Base-by-base conservation (phyloP, 2,797 vertebrate genomes). In the Poeciliopsis gracilis region DNA sequence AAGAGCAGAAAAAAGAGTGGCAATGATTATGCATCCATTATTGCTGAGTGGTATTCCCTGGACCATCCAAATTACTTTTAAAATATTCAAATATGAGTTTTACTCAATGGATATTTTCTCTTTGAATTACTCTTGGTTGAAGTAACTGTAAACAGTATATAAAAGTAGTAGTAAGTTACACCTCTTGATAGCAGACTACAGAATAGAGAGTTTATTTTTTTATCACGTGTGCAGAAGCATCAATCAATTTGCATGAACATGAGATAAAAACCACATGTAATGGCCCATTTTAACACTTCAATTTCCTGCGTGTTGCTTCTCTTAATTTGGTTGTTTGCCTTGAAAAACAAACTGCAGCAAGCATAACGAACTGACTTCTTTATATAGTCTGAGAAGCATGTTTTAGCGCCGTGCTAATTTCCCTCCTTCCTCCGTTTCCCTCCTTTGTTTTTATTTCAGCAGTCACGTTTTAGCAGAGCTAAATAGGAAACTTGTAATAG, bases 361-460 rank as follows among this genome's bases (percentile, higher is more conserved):
- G 78, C 78, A 78, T 83, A 84, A 57, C 77, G 70, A 79, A 61
- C 59, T 66, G 51, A 59, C 13, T 76, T n/a, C 71, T 81, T 85
- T 80, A 77, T 46, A 33, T 59, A 82, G 59, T 61, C 63, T 73
- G 75, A 30, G 23, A 67, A 57, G 86, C 41, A 77, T 85, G 81
- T 13, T 76, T 74, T 66, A 10, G 30, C 0, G 33, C 49, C 18
- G 72, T 61, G 47, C 1, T 6, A 28, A 4, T 51, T 51, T 70
- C 15, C 4, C 12, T 16, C 63, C 2, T 81, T 72, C 43, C 12
- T 70, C 18, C 61, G 3, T 38, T 38, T 66, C 33, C 16, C 61
- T 38, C 30, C 18, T 63, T 36, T 63, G 63, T 38, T 38, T 25
- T 23, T 41, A 66, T 38, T 66, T 10, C 33, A 66, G 18, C 18